These are phyloP conservation scores for Ormyrus rosae DNA, from an alignment of 2,888 invertebrate species.

Conservation along the genomic window DNA sequence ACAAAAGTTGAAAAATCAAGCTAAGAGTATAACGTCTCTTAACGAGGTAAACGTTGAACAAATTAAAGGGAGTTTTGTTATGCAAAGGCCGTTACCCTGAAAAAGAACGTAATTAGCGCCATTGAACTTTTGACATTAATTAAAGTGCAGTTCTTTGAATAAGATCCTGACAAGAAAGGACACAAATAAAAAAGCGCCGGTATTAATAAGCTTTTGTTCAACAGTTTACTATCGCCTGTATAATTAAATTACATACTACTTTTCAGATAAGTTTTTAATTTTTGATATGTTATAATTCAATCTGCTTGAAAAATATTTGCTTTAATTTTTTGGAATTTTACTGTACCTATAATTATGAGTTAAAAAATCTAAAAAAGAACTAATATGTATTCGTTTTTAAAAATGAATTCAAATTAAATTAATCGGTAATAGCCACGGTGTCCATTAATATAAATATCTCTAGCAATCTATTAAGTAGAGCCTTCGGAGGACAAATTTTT, in stretches of 20 bases:
- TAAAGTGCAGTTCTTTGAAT: slow-evolving; percentile 22
- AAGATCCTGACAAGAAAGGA: slow-evolving; percentile 11
- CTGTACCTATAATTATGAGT: no score
- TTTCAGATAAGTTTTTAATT: no score
- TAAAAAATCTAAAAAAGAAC: no score
- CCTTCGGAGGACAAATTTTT: no score
- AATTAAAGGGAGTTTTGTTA: slow-evolving; percentile 38
- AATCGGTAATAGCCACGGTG: no score
- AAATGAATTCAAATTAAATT: no score
- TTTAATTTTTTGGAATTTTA: no score
- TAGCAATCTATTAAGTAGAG: no score
- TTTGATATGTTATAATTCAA: no score
- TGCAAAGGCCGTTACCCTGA: slow-evolving; percentile 19
- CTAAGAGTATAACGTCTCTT: slow-evolving; percentile 3
- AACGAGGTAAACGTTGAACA: slow-evolving; percentile 23
- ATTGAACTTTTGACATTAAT: slow-evolving; percentile 33
- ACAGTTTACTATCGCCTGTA: not conserved
- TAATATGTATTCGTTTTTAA: no score
- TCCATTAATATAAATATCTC: no score
- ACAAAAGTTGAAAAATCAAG: not conserved
- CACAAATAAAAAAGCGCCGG: not conserved
- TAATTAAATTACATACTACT: not conserved
- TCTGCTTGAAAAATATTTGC: no score
- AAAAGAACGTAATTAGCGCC: slow-evolving; percentile 36
- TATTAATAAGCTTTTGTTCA: not conserved